Conservation (phyloP, 1,140 invertebrate species). For the Campoletis sonorensis region DNA sequence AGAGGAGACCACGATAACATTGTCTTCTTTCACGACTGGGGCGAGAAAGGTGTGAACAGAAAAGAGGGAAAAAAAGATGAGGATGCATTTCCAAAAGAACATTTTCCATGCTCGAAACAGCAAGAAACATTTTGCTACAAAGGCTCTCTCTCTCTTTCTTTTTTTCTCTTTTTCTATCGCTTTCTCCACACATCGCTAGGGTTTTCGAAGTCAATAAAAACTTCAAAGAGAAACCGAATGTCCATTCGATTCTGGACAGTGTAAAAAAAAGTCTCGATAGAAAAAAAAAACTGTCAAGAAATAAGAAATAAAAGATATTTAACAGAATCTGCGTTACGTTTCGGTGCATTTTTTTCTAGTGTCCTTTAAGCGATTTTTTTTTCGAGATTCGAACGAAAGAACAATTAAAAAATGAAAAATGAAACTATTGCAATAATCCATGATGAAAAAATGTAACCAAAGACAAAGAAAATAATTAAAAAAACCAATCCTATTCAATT, state of each 20-base stretch:
- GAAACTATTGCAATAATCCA: too few relatives aligned
- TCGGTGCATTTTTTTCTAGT: too few relatives aligned
- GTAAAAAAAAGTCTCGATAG: not conserved
- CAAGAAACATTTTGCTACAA: not conserved
- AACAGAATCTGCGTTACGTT: not conserved
- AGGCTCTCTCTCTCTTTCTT: not conserved
- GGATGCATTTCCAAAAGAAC: constrained; percentile 8
- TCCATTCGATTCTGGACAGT: not conserved
- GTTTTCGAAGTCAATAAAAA: not conserved
- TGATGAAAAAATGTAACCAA: too few relatives aligned
- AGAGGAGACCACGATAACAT: constrained; percentile 29
- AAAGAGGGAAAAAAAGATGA: not conserved
- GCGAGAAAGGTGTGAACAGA: not conserved
- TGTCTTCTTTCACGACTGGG: constrained; percentile 22
- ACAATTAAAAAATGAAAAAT: too few relatives aligned
- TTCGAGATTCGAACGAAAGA: too few relatives aligned
- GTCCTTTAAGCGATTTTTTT: too few relatives aligned
- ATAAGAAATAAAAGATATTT: not conserved
- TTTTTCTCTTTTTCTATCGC: not conserved
- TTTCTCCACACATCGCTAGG: not conserved
- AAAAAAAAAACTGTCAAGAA: not conserved
- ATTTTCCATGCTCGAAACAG: not conserved
- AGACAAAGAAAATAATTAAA: too few relatives aligned
- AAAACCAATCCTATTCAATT: too few relatives aligned
- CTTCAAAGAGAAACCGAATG: not conserved